Evolutionary conservation across 2,113 vertebrate genomes (phyloP), one percentile per base, ranked within the genome.

Genomic region (Microtus montanus): DNA sequence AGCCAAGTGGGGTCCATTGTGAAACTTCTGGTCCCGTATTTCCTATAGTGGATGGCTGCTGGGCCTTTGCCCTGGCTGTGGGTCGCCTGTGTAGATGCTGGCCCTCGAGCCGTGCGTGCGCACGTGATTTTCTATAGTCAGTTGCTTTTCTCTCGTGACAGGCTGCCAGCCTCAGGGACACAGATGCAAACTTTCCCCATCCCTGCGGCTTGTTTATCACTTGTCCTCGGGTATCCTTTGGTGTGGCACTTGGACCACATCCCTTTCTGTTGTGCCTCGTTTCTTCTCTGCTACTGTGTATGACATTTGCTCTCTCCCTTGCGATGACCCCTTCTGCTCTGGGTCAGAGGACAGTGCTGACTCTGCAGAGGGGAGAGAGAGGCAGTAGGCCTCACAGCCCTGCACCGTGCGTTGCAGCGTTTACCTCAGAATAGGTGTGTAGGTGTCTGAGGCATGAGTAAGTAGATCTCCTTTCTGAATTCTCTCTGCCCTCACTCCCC

Each of bases 171-270:
- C 12, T 4, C 71, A 63, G 33, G 13, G 58, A 41, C 52, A 15
- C 22, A 47, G 74, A 11, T 6, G 20, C 2, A 1, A 3, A 3
- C 38, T 71, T 54, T n/a, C 19, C 52, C 44, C 17, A 33, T 12
- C 13, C 11, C 30, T 7, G 30, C 10, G 49, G 47, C 44, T 11
- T 4, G 0, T 4, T 17, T 14, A 0, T 6, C 26, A 1, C 0
- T n/a, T 74, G n/a, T 83, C 44, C 84, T 66, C 49, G 2, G 24
- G 33, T 26, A 8, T 5, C 75, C 80, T 82, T 30, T 49, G 19
- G 47, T 8, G 2, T 22, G 24, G 11, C n/a, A 28, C 61, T 38
- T 41, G 20, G 22, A 12, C 41, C 73, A 41, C 3, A 1, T 8
- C 10, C 9, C 13, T 85, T 10, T 47, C 38, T 20, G 3, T 35